Evolutionary conservation across 2,113 vertebrate genomes (phyloP).

Genomic region (Hiodon tergisus): DNA sequence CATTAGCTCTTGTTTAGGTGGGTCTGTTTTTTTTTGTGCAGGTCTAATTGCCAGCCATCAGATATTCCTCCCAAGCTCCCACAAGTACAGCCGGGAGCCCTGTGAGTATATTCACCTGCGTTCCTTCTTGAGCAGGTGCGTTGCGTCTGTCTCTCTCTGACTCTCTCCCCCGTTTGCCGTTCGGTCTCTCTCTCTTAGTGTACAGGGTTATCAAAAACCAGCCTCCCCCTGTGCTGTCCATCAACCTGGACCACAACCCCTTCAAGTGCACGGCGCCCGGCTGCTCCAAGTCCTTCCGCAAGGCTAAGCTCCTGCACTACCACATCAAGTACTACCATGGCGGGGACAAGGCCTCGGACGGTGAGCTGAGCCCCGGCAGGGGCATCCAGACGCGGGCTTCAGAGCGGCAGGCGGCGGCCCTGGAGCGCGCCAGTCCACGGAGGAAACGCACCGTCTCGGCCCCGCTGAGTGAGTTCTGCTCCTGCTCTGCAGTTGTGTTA

Average conservation of each 20-base stretch:
- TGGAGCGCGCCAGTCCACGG: slow-evolving; percentile 58
- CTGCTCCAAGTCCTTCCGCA: slow-evolving; percentile 92
- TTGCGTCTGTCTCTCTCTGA: not conserved
- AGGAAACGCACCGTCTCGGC: slow-evolving; percentile 71
- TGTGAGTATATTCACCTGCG: slow-evolving; percentile 46
- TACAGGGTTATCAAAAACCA: slow-evolving; percentile 83
- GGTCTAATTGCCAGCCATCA: slow-evolving; percentile 65
- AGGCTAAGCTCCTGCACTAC: slow-evolving; percentile 89
- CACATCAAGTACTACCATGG: slow-evolving; percentile 98
- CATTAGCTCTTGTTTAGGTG: not conserved
- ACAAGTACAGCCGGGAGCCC: slow-evolving; percentile 74
- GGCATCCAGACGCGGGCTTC: slow-evolving; percentile 72
- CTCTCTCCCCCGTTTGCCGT: not conserved
- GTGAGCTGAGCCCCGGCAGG: slow-evolving; percentile 64
- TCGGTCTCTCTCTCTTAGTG: slow-evolving; percentile 56
- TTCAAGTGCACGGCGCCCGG: slow-evolving; percentile 85
- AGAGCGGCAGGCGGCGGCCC: slow-evolving; percentile 56
- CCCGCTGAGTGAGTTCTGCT: slow-evolving; percentile 66
- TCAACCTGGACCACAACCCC: slow-evolving; percentile 86
- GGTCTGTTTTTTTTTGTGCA: slow-evolving; percentile 35
- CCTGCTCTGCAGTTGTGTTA: not conserved
- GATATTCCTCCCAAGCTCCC: slow-evolving; percentile 52
- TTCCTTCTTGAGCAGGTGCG: not conserved
- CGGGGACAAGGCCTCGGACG: slow-evolving; percentile 69
- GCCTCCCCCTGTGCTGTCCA: slow-evolving; percentile 68